phyloP scores from a whole-genome alignment of 1,140 invertebrate species.

The Phenacoccus solenopsis region DNA sequence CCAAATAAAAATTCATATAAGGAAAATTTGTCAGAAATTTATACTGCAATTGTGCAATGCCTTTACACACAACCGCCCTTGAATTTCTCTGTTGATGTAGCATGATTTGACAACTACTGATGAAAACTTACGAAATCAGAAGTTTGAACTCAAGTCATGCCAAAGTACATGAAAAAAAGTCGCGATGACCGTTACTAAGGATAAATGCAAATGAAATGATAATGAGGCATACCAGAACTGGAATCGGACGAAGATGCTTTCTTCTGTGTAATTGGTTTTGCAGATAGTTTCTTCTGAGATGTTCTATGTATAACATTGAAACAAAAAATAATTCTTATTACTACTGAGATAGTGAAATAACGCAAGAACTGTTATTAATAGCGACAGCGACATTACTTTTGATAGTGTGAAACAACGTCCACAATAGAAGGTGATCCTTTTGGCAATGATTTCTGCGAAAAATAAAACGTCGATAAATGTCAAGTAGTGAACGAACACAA shows the following conservation, averaged over 20 bases:
- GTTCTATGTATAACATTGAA: not conserved
- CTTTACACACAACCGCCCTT: not conserved
- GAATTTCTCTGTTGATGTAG: not conserved
- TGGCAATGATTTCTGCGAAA: not conserved
- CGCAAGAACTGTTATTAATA: too few species aligned
- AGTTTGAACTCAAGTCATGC: not conserved
- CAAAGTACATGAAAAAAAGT: not conserved
- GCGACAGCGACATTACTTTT: not conserved
- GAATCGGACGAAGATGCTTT: conserved; percentile 8
- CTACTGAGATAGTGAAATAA: too few species aligned
- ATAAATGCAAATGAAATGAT: too few species aligned
- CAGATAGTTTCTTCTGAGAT: not conserved
- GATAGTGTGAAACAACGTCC: not conserved
- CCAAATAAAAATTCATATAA: too few species aligned
- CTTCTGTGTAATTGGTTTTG: not conserved
- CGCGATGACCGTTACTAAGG: not conserved
- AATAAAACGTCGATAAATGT: not conserved
- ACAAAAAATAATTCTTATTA: not conserved
- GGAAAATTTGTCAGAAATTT: not conserved
- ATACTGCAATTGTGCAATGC: not conserved
- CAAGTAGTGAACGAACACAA: not conserved
- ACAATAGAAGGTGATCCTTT: not conserved
- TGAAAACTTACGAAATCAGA: not conserved
- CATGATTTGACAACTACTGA: not conserved
- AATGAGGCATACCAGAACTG: not conserved